A percentile compares a stretch with the other conserved stretches of the same genome.
phyloP scores from a whole-genome alignment of 2,888 invertebrate species.

The Gastrophysa polygoni region DNA sequence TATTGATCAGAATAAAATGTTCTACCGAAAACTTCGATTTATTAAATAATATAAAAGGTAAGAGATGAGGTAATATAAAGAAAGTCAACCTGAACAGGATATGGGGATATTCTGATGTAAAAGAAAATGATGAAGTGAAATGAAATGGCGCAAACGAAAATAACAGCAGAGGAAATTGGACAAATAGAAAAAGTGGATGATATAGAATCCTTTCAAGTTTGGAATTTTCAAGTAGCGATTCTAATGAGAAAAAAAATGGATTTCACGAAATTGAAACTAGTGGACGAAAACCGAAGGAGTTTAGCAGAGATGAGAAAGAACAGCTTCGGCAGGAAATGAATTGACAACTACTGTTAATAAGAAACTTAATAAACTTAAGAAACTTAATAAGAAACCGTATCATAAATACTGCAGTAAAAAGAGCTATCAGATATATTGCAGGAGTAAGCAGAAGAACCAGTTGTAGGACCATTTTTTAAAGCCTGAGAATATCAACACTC shows the following conservation, averaged over 20 bases:
- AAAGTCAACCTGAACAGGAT: not conserved
- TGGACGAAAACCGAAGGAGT: not conserved
- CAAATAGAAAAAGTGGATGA: slow-evolving; percentile 14
- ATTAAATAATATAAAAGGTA: too few relatives aligned
- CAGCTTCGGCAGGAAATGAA: slow-evolving; percentile 11
- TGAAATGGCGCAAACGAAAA: not conserved
- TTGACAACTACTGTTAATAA: slow-evolving; percentile 16
- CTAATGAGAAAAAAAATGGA: slow-evolving; percentile 17
- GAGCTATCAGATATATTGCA: too few relatives aligned
- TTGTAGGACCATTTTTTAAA: too few relatives aligned
- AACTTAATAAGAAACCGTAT: too few relatives aligned
- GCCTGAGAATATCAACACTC: too few relatives aligned
- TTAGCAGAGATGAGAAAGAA: slow-evolving; percentile 15
- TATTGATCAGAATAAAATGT: too few relatives aligned
- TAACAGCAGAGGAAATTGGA: slow-evolving; percentile 6
- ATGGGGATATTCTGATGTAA: not conserved
- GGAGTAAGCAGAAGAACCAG: too few relatives aligned
- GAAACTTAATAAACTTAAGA: too few relatives aligned
- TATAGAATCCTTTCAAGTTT: slow-evolving; percentile 15
- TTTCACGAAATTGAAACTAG: slow-evolving; percentile 19
- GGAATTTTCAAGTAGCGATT: slow-evolving; percentile 20
- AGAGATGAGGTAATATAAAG: slow-evolving; percentile 1
- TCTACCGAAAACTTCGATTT: too few relatives aligned
- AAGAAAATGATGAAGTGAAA: not conserved
- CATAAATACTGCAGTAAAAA: too few relatives aligned